These are phyloP conservation scores for Pogonognathellus flavescens DNA, from an alignment of 1,140 invertebrate genomes.

Conservation along the genomic window DNA sequence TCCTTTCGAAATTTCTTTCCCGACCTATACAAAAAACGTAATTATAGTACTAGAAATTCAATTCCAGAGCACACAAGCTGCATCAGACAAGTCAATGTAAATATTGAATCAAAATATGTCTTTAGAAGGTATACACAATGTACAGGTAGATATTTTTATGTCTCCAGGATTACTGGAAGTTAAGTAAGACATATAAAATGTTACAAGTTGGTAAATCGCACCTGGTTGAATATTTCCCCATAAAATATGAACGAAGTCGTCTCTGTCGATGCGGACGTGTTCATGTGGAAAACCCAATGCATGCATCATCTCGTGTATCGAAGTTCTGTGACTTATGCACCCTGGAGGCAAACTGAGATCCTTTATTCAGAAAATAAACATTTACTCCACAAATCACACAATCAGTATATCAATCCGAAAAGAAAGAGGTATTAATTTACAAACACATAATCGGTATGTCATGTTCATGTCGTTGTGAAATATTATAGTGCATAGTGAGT, in stretches of 20 bases:
- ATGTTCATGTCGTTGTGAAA: too few species aligned
- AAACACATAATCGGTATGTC: too few species aligned
- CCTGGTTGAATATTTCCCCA: constrained; percentile 55
- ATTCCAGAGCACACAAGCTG: not conserved
- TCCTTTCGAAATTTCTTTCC: constrained; percentile 47
- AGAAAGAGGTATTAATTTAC: not conserved
- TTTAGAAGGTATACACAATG: too few species aligned
- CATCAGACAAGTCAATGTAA: not conserved
- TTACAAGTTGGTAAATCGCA: not conserved
- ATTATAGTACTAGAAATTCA: not conserved
- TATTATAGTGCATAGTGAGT: too few species aligned
- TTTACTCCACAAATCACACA: not conserved
- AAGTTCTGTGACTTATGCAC: constrained; percentile 55
- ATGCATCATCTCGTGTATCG: constrained; percentile 59
- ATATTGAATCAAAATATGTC: too few species aligned
- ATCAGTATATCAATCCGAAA: not conserved
- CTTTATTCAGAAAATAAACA: constrained; percentile 30
- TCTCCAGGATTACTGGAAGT: too few species aligned
- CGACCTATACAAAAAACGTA: constrained; percentile 18
- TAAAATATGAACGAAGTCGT: constrained; percentile 51
- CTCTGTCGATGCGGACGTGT: constrained; percentile 42
- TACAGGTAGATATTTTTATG: too few species aligned
- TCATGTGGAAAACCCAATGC: constrained; percentile 57
- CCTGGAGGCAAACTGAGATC: constrained; percentile 53
- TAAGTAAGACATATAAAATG: not conserved